Percentiles rank a stretch among this genome's conserved stretches.
Conservation (phyloP, 2,888 invertebrate genomes). For the Latheticus oryzae region DNA sequence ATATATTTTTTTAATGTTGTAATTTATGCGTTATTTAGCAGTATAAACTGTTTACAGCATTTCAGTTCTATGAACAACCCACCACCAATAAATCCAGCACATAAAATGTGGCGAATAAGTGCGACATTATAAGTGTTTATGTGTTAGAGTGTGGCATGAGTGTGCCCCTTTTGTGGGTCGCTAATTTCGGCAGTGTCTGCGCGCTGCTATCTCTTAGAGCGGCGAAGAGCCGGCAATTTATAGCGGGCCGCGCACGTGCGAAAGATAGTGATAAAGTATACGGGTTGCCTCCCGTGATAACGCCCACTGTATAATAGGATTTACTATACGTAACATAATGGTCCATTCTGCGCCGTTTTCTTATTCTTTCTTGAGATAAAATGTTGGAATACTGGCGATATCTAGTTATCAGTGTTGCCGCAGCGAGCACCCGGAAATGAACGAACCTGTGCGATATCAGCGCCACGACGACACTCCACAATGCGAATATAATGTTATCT, state of each 20-base stretch:
- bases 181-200: conserved; percentile 57
- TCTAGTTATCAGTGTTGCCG: conserved; percentile 66
- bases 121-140: conserved; percentile 36
- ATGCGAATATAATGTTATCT: conserved; percentile 65
- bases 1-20: too few species aligned
- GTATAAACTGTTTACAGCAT: too few species aligned
- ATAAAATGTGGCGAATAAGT: conserved; percentile 41
- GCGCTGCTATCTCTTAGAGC: conserved; percentile 55
- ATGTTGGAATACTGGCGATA: conserved; percentile 66
- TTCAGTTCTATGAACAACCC: conserved; percentile 6
- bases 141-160: conserved; percentile 15
- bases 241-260: conserved; percentile 63
- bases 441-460: conserved; percentile 66
- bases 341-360: conserved; percentile 68
- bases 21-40: too few species aligned
- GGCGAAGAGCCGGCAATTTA: conserved; percentile 60
- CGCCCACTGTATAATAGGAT: conserved; percentile 67
- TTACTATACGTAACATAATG: conserved; percentile 68
- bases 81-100: conserved; percentile 25
- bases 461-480: conserved; percentile 59
- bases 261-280: conserved; percentile 64
- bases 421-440: conserved; percentile 65
- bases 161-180: conserved; percentile 26
- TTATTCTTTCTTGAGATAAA: conserved; percentile 68
- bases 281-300: conserved; percentile 64